Evolutionary conservation across 2,113 vertebrate species (phyloP).

Genomic region (Monopterus albus): DNA sequence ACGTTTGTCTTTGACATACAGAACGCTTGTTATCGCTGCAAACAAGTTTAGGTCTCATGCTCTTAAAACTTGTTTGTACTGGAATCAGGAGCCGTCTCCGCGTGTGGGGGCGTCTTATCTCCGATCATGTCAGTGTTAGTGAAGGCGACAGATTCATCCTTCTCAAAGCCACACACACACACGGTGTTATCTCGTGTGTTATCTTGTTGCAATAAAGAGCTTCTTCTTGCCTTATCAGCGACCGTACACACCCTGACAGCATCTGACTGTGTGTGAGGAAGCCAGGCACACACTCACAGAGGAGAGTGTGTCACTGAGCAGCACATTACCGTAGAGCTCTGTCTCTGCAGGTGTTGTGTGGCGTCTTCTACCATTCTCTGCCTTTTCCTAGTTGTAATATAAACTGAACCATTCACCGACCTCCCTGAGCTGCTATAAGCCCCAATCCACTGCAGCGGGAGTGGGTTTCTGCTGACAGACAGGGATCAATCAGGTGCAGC

Average conservation of each 20-base stretch:
- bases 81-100: background rate
- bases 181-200: constrained; percentile 39
- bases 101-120: constrained; percentile 14
- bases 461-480: constrained; percentile 4
- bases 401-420: background rate
- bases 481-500: constrained; percentile 4
- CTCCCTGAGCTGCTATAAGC: constrained; percentile 2
- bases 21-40: constrained; percentile 10
- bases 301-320: background rate
- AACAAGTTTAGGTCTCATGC: background rate
- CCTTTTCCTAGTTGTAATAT: constrained; percentile 23
- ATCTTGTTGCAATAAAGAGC: constrained; percentile 54
- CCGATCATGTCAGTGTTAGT: constrained; percentile 15
- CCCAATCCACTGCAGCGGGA: background rate
- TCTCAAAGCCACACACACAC: constrained; percentile 24
- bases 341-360: constrained; percentile 29
- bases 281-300: constrained; percentile 2
- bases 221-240: constrained; percentile 28
- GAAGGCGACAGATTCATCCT: constrained; percentile 17
- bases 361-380: constrained; percentile 25
- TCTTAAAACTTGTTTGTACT: background rate
- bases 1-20: background rate
- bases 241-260: background rate
- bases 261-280: background rate
- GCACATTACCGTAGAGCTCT: constrained; percentile 16